Conservation (phyloP, 2,888 invertebrate genomes). For the Drosophila putrida region DNA sequence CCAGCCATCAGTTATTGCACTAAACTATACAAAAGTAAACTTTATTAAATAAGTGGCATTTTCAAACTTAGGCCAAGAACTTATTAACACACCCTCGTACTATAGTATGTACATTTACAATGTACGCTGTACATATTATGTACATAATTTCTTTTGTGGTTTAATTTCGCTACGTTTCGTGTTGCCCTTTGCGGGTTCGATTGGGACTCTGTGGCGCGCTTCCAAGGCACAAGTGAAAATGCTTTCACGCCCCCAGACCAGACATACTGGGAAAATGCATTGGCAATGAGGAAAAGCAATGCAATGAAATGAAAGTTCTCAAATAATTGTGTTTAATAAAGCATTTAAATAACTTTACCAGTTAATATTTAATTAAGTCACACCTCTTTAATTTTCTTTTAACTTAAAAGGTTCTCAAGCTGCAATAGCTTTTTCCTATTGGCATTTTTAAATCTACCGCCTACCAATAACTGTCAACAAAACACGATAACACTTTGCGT, state of each 20-base stretch:
- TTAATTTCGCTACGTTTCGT: conserved; percentile 27
- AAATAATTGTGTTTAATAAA: background rate
- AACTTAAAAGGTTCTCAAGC: background rate
- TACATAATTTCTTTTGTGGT: conserved; percentile 58
- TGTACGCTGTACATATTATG: background rate
- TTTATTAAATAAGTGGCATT: no score
- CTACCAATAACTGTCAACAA: background rate
- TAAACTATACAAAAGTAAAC: no score
- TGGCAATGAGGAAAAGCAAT: conserved; percentile 57
- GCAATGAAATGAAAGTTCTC: conserved; percentile 34
- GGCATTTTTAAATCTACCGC: conserved; percentile 3
- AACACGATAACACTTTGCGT: background rate
- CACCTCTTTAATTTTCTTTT: no score
- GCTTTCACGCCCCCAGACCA: conserved; percentile 41
- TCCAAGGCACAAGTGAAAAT: conserved; percentile 51
- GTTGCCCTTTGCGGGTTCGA: conserved; percentile 40
- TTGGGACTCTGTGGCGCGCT: conserved; percentile 18
- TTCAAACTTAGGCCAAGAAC: no score
- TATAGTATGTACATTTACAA: background rate
- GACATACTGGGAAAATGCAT: conserved; percentile 50
- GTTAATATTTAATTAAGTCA: no score
- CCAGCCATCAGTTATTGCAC: no score
- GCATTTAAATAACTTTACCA: no score
- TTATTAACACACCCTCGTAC: no score
- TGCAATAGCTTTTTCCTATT: background rate